Evolutionary conservation across 2,797 vertebrate species (phyloP).

Genomic region (Otolemur crassicaudatus): DNA sequence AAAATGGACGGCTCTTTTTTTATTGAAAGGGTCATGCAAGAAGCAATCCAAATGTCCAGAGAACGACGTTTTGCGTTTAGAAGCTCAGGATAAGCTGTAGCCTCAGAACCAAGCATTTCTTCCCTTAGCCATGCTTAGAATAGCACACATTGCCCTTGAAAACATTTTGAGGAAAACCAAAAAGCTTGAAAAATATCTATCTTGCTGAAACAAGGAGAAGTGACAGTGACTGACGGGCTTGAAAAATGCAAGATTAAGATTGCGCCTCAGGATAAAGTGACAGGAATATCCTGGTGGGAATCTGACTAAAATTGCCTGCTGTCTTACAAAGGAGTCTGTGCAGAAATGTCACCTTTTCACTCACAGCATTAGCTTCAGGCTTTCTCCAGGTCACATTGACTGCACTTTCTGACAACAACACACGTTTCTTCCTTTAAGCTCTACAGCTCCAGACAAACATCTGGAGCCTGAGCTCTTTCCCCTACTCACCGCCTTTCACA

Average conservation of each 20-base stretch:
- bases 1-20: constrained; percentile 2
- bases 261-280: constrained; percentile 57
- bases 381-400: constrained; percentile 62
- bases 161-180: constrained; percentile 61
- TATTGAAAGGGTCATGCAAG: background rate
- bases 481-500: background rate
- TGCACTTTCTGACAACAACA: background rate
- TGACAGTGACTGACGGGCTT: constrained; percentile 78
- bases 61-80: background rate
- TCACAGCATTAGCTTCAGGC: constrained; percentile 46
- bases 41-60: constrained; percentile 25
- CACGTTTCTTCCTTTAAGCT: background rate
- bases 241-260: constrained; percentile 77
- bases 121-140: background rate
- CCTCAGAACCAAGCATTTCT: constrained; percentile 8
- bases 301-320: constrained; percentile 66
- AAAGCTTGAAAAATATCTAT: background rate
- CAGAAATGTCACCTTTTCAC: constrained; percentile 77
- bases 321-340: constrained; percentile 16
- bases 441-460: background rate
- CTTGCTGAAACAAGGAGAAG: constrained; percentile 63
- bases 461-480: background rate
- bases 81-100: background rate
- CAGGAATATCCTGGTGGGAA: constrained; percentile 69
- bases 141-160: constrained; percentile 69